Evolutionary conservation across 92 coral and sea anemone species (phyloP), one percentile per base, ranked within the genome.

Genomic region (Anthopleura xanthogrammica): DNA sequence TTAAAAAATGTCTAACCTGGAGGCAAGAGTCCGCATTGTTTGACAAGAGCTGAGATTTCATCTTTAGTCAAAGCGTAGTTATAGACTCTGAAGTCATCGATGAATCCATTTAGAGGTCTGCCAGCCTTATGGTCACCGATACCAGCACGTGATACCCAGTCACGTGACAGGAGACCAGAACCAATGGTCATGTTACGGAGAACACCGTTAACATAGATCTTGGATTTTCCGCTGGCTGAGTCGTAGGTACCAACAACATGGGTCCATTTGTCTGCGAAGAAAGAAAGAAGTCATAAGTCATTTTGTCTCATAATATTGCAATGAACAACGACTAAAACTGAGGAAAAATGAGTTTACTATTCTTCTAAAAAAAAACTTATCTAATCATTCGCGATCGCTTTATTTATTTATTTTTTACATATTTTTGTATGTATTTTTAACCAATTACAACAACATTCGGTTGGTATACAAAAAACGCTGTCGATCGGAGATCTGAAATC

Each of bases 111-210:
- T 75, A 96, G 91, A 65, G 99, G 96, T 24, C 99, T 92, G 83
- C 82, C 79, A 16, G 97, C 98, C 87, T 96, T 96, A 92, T 96
- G 99, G 91, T 96, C 99, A 60, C 99, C 99, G 77, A 96, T 90
- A 22, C 99, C 99, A 78, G 98, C 98, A 17, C 99, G 85, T 75
- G 94, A 86, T 78, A 90, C 76, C 99, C 99, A 96, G 88, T 96
- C 99, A 80, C 98, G 90, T 48, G 99, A 96, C 60, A 96, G 80
- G 19, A 85, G 87, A 3, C 99, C 99, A 48, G 88, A 88, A 16
- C 98, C 98, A 54, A 88, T 89, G 56, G 98, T 94, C 99, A 96
- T 96, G 91, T 96, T 96, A 19, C 98, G 93, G 40, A 96, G 92
- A 81, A 92, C 92, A 17, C 97, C 99, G 80, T 96, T 92, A 82